Conservation (phyloP, 2,797 vertebrate genomes). For the Tragopan temminckii region DNA sequence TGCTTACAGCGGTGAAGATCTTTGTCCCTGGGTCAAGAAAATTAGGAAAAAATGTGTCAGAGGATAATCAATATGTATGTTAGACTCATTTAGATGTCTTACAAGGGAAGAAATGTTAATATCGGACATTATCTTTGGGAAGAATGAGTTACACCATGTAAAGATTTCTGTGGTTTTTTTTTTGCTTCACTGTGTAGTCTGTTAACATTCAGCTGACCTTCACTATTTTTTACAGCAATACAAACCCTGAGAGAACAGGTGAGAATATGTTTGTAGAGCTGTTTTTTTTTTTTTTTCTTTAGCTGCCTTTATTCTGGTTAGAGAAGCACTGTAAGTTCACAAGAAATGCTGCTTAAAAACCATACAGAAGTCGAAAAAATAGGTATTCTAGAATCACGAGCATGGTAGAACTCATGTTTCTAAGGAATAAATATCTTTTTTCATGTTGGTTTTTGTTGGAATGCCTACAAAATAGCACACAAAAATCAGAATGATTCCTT, state of each 20-base stretch:
- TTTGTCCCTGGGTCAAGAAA: not conserved
- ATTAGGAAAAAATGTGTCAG: not conserved
- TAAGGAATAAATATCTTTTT: not conserved
- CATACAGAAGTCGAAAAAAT: not conserved
- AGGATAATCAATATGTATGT: fast-evolving
- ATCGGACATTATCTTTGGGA: not conserved
- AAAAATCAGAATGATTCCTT: not conserved
- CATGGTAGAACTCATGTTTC: not conserved
- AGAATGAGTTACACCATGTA: not conserved
- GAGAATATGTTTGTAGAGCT: not conserved
- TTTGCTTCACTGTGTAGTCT: fast-evolving
- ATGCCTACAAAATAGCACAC: not conserved
- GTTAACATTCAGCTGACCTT: not conserved
- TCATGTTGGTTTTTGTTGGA: not conserved
- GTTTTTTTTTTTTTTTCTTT: not conserved
- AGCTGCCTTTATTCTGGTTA: not conserved
- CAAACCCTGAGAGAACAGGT: not conserved
- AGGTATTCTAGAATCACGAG: not conserved
- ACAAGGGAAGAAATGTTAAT: not conserved
- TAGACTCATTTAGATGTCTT: not conserved
- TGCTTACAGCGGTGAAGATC: not conserved
- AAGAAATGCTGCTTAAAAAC: not conserved
- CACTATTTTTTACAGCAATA: not conserved
- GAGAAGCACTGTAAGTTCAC: not conserved
- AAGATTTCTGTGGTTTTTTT: not conserved